Conservation (phyloP, 2,888 invertebrate genomes). For the Ophonus ardosiacus region DNA sequence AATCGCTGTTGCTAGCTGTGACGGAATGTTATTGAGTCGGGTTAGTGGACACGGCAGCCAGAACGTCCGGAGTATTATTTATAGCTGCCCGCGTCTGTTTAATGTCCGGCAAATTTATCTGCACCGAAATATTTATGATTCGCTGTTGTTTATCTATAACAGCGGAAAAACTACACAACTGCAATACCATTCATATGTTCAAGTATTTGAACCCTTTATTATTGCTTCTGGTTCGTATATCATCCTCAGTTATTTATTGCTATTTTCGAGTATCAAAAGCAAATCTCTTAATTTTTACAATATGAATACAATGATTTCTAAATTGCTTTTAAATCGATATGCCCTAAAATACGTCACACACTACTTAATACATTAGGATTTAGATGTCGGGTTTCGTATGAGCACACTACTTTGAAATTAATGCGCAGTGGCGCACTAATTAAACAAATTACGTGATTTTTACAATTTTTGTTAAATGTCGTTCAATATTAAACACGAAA, state of each 20-base stretch:
- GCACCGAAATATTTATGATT: constrained; percentile 39
- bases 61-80: constrained; percentile 45
- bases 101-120: constrained; percentile 54
- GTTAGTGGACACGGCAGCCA: constrained; percentile 13
- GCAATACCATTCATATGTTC: constrained; percentile 36
- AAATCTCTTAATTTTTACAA: background rate
- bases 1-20: background rate
- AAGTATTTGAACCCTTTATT: constrained; percentile 20
- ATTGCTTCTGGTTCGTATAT: constrained; percentile 11
- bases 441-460: too few species aligned
- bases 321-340: background rate
- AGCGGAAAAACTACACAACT: constrained; percentile 43
- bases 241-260: constrained; percentile 12
- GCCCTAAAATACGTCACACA: too few species aligned
- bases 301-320: background rate
- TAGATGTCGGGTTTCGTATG: too few species aligned
- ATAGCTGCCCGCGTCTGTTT: constrained; percentile 40
- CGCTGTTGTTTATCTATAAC: constrained; percentile 43
- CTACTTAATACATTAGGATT: too few species aligned
- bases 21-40: constrained; percentile 37
- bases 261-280: background rate
- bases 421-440: too few species aligned
- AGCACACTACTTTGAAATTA: too few species aligned
- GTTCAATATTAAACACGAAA: too few species aligned
- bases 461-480: too few species aligned